phyloP scores from a whole-genome alignment of 2,113 vertebrate species.

The Gasterosteus nipponicus region DNA sequence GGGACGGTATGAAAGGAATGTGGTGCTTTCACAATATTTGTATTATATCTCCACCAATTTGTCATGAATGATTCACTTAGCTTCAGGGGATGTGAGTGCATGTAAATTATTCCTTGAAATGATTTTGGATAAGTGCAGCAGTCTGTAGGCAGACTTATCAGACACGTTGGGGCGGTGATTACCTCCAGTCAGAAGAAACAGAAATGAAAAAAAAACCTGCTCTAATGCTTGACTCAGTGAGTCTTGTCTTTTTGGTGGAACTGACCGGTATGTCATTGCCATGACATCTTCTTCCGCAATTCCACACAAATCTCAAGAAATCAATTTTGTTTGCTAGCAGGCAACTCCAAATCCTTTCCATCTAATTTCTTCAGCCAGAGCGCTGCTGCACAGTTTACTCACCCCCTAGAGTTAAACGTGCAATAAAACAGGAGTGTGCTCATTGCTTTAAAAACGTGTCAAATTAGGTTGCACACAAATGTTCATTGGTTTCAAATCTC shows the following conservation, averaged over 20 bases:
- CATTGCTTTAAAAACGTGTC: neutral
- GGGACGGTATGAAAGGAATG: slow-evolving; percentile 32
- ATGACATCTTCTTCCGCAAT: slow-evolving; percentile 31
- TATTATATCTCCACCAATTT: slow-evolving; percentile 29
- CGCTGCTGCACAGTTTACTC: neutral
- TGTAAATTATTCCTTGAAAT: slow-evolving; percentile 32
- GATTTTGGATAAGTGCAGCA: slow-evolving; percentile 9
- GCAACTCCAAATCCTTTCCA: slow-evolving; percentile 31
- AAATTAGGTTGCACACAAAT: neutral
- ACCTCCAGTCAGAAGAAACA: slow-evolving; percentile 22
- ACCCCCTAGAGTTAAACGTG: neutral
- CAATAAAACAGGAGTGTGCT: neutral
- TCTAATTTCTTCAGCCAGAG: slow-evolving; percentile 1
- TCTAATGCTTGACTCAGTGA: slow-evolving; percentile 23
- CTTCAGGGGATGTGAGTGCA: slow-evolving; percentile 9
- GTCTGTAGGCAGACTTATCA: slow-evolving; percentile 30
- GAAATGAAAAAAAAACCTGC: neutral
- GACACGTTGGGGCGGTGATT: slow-evolving; percentile 10
- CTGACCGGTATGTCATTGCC: slow-evolving; percentile 14
- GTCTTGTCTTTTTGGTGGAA: slow-evolving; percentile 8
- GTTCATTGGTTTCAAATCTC: neutral
- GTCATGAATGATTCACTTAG: slow-evolving; percentile 44
- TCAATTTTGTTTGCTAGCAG: slow-evolving; percentile 22
- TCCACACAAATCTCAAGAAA: slow-evolving; percentile 29
- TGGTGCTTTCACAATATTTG: neutral